phyloP scores from a whole-genome alignment of 2,888 invertebrate genomes.

The Germaria angustata region DNA sequence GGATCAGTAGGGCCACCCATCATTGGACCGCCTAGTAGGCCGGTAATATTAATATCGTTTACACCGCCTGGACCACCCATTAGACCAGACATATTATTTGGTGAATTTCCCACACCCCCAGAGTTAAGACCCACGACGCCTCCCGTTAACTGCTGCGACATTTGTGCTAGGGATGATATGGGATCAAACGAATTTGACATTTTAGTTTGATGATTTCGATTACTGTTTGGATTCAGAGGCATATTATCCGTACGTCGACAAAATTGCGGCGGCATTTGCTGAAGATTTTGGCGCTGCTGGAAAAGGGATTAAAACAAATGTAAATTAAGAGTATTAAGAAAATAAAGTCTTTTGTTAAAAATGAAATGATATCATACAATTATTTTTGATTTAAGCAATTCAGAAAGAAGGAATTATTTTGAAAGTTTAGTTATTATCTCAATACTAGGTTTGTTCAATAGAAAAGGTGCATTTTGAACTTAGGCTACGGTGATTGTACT shows the following conservation, averaged over 20 bases:
- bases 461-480: no score
- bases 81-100: constrained; percentile 41
- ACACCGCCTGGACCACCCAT: constrained; percentile 66
- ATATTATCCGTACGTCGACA: constrained; percentile 83
- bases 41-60: constrained; percentile 72
- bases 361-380: no score
- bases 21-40: constrained; percentile 70
- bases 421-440: no score
- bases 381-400: no score
- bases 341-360: no score
- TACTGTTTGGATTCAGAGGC: constrained; percentile 85
- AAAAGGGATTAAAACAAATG: neutral
- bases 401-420: no score
- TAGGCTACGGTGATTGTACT: no score
- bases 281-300: constrained; percentile 72
- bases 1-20: constrained; percentile 77
- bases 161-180: constrained; percentile 95
- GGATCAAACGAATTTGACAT: constrained; percentile 90
- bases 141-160: constrained; percentile 95
- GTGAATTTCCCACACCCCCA: constrained; percentile 72
- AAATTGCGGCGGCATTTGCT: constrained; percentile 72
- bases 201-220: constrained; percentile 82
- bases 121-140: constrained; percentile 83
- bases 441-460: no score
- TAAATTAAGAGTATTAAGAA: neutral